A percentile compares a stretch with the other conserved stretches of the same genome.
Evolutionary conservation across 2,888 invertebrate species (phyloP).

Genomic region (Zygogramma bicolorata): DNA sequence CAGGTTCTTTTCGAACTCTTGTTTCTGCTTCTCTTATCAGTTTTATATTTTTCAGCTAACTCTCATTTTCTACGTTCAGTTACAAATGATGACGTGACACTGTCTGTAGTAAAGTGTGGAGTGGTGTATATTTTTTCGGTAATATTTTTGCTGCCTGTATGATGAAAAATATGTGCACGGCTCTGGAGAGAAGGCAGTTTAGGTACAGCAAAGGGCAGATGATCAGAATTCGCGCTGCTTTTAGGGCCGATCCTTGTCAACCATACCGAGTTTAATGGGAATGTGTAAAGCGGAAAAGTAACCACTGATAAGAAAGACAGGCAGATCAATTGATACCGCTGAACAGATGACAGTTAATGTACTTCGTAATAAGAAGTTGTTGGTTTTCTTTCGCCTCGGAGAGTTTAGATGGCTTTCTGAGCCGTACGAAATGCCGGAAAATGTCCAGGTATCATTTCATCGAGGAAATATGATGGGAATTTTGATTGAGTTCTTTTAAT

Average conservation of each 20-base stretch:
- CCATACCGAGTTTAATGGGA: conserved; percentile 63
- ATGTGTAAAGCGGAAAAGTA: conserved; percentile 65
- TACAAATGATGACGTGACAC: too few relatives aligned
- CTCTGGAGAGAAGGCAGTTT: conserved; percentile 23
- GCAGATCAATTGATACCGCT: conserved; percentile 65
- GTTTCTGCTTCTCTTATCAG: too few relatives aligned
- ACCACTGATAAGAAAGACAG: conserved; percentile 65
- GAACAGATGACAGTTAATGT: conserved; percentile 65
- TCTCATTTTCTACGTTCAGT: too few relatives aligned
- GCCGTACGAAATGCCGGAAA: background rate
- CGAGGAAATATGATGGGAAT: background rate
- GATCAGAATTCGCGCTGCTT: conserved; percentile 44
- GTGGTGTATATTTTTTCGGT: too few relatives aligned
- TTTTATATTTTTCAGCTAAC: too few relatives aligned
- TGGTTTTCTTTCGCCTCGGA: conserved; percentile 58
- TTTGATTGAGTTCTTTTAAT: background rate
- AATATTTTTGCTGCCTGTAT: conserved; percentile 25
- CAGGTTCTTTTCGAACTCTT: too few relatives aligned
- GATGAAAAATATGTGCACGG: conserved; percentile 17
- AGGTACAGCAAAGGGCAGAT: conserved; percentile 51
- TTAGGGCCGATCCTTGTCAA: conserved; percentile 46
- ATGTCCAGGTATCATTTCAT: background rate
- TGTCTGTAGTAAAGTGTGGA: too few relatives aligned
- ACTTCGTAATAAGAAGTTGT: conserved; percentile 60
- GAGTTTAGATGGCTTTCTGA: conserved; percentile 36